Percentiles rank a stretch among this genome's conserved stretches.
Evolutionary conservation across 2,113 vertebrate species (phyloP).

Genomic region (Erythrolamprus reginae): DNA sequence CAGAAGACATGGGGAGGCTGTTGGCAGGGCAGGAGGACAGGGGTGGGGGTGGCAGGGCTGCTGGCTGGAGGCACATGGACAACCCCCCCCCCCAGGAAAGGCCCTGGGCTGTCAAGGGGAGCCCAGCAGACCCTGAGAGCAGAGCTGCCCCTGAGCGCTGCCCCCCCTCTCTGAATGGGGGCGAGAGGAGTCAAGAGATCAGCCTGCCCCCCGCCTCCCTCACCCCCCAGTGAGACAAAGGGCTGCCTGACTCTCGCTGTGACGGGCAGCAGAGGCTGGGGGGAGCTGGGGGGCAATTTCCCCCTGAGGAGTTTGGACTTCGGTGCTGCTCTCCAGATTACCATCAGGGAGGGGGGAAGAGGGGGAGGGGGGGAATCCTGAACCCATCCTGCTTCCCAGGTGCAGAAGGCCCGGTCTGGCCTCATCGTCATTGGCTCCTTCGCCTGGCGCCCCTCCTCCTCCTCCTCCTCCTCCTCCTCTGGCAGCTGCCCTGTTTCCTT

Average conservation of each 20-base stretch:
- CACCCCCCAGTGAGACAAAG: slow-evolving; percentile 44
- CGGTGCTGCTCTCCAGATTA: slow-evolving; percentile 64
- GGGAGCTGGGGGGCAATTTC: slow-evolving; percentile 41
- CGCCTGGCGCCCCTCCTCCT: background rate
- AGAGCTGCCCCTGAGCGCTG: background rate
- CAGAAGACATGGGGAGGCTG: background rate
- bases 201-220: background rate
- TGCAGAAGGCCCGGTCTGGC: slow-evolving; percentile 64
- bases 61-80: background rate
- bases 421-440: background rate
- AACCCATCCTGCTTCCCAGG: slow-evolving; percentile 60
- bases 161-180: no score
- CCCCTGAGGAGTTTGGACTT: slow-evolving; percentile 49
- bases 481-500: background rate
- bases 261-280: slow-evolving; percentile 30
- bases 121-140: background rate
- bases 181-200: background rate
- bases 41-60: background rate
- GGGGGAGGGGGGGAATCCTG: slow-evolving; percentile 35
- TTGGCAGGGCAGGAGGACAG: background rate
- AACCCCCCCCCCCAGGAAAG: background rate
- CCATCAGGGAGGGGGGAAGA: slow-evolving; percentile 58
- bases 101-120: background rate
- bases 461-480: no score
- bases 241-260: slow-evolving; percentile 39